phyloP scores from a whole-genome alignment of 2,888 invertebrate species.

The Acronicta psi region DNA sequence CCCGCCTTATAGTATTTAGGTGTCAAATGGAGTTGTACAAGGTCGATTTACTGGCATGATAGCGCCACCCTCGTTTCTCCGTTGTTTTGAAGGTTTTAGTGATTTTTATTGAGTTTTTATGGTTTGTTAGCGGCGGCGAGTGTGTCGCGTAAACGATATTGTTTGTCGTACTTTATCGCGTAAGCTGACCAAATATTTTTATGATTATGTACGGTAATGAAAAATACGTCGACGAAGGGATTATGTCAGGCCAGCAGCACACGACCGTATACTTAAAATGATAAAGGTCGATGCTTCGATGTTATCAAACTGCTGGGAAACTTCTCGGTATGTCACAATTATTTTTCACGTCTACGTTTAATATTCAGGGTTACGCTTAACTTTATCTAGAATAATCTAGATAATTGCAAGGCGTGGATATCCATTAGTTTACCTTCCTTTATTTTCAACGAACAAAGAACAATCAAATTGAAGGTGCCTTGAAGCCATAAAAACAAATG shows the following conservation, averaged over 20 bases:
- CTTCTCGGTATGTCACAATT: no score
- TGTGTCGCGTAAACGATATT: constrained; percentile 43
- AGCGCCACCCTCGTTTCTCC: constrained; percentile 60
- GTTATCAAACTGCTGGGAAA: not conserved
- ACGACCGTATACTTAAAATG: constrained; percentile 15
- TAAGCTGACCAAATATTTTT: constrained; percentile 45
- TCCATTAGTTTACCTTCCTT: not conserved
- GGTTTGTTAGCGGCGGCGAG: constrained; percentile 26
- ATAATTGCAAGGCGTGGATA: not conserved
- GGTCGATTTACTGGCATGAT: constrained; percentile 77
- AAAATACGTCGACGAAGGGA: constrained; percentile 42
- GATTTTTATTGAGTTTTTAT: constrained; percentile 53
- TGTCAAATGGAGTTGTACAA: constrained; percentile 79
- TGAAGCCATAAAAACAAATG: constrained; percentile 14
- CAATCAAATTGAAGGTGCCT: constrained; percentile 3
- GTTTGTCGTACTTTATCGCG: constrained; percentile 44
- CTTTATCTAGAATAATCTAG: no score
- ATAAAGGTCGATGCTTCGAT: not conserved
- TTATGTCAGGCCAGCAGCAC: constrained; percentile 22
- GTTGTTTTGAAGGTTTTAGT: constrained; percentile 52
- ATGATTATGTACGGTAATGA: constrained; percentile 48
- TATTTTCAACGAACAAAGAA: constrained; percentile 4
- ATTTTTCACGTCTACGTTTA: no score
- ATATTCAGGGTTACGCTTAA: no score
- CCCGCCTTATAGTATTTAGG: constrained; percentile 76